Evolutionary conservation across 2,113 vertebrate genomes (phyloP).

Genomic region (Gallinago jamesoni): DNA sequence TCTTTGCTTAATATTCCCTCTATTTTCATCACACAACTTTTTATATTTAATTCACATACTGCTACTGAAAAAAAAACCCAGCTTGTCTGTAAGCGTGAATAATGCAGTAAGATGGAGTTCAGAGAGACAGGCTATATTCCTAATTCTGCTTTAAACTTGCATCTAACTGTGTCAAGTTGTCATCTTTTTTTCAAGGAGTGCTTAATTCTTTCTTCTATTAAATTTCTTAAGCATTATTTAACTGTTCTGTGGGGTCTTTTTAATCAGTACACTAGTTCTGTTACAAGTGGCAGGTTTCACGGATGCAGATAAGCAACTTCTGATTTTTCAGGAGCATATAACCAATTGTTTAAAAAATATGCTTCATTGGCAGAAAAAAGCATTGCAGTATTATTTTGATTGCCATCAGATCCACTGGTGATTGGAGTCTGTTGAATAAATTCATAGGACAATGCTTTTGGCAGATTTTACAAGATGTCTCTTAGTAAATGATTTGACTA

Average conservation of each 20-base stretch:
- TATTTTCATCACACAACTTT: neutral
- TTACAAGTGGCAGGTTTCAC: neutral
- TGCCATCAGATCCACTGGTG: neutral
- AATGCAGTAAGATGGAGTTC: neutral
- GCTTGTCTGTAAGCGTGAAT: neutral
- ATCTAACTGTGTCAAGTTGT: neutral
- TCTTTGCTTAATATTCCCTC: neutral
- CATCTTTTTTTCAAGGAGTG: neutral
- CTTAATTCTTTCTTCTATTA: neutral
- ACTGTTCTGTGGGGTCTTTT: fast-evolving
- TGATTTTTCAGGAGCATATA: neutral
- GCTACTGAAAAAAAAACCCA: neutral
- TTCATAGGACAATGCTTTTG: constrained; percentile 14
- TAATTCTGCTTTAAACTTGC: neutral
- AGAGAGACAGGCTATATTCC: neutral
- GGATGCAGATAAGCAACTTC: neutral
- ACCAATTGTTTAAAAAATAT: neutral
- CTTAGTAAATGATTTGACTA: neutral
- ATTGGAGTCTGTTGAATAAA: constrained; percentile 5
- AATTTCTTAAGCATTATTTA: neutral
- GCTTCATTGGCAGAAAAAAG: neutral
- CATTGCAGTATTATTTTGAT: neutral
- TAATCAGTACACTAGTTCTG: neutral
- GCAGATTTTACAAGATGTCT: neutral
- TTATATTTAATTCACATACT: neutral